phyloP scores from a whole-genome alignment of 2,797 vertebrate genomes.

The Alauda arvensis region DNA sequence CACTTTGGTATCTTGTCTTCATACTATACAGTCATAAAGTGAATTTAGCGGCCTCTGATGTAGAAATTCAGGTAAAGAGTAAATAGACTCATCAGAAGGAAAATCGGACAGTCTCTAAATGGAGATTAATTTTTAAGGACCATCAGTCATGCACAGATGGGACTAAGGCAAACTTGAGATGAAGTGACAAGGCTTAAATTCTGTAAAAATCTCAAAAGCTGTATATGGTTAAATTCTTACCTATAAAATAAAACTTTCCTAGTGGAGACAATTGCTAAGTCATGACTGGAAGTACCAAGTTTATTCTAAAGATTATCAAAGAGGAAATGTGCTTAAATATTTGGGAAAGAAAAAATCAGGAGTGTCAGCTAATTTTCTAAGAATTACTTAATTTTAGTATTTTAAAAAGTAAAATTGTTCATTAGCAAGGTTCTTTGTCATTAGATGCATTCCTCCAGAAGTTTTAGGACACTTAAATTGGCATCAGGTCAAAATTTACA shows the following conservation, averaged over 20 bases:
- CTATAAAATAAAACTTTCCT: background rate
- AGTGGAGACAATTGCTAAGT: background rate
- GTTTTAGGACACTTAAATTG: slow-evolving; percentile 7
- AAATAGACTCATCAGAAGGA: background rate
- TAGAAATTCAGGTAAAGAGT: slow-evolving; percentile 30
- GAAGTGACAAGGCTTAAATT: background rate
- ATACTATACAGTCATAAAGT: background rate
- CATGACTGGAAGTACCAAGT: background rate
- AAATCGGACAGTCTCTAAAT: background rate
- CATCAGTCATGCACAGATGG: background rate
- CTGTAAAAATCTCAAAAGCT: slow-evolving; percentile 6
- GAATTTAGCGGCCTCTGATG: slow-evolving; percentile 23
- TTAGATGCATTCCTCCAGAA: slow-evolving; percentile 1
- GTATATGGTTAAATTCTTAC: background rate
- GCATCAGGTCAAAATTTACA: background rate
- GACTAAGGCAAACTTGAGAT: background rate
- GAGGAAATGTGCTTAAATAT: background rate
- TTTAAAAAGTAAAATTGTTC: background rate
- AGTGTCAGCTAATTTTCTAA: slow-evolving; percentile 6
- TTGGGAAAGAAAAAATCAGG: slow-evolving; percentile 11
- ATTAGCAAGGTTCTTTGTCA: background rate
- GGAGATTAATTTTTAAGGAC: background rate
- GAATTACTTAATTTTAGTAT: background rate
- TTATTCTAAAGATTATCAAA: slow-evolving; percentile 3
- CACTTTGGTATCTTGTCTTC: slow-evolving; percentile 18